Conservation (phyloP, 2,113 vertebrate genomes). For the Eretmochelys imbricata region DNA sequence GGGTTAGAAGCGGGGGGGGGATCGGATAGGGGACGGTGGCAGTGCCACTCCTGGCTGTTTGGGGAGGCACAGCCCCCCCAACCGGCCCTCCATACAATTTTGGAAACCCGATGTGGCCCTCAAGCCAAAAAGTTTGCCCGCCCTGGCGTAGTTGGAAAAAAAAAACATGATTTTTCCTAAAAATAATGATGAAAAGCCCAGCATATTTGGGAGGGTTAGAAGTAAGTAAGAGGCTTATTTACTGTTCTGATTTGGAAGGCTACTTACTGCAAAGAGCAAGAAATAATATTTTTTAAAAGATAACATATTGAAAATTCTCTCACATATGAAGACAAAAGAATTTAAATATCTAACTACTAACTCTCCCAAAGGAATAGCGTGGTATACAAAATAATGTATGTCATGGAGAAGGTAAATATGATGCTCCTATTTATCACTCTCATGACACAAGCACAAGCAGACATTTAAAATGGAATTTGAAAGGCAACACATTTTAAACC, state of each 20-base stretch:
- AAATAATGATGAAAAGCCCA: neutral
- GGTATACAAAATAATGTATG: neutral
- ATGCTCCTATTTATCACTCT: neutral
- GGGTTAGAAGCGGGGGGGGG: no score
- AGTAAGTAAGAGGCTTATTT: neutral
- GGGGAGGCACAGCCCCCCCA: no score
- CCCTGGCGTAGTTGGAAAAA: no score
- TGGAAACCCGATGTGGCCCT: no score
- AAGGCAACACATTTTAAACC: neutral
- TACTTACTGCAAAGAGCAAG: neutral
- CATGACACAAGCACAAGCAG: neutral
- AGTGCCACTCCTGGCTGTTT: no score
- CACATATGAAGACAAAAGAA: neutral
- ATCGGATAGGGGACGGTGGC: no score
- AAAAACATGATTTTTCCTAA: neutral
- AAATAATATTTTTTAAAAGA: neutral
- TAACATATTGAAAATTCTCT: neutral
- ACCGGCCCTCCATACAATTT: no score
- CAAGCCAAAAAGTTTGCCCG: no score
- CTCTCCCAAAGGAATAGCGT: neutral
- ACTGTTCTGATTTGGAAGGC: neutral
- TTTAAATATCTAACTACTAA: neutral
- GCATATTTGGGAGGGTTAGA: neutral
- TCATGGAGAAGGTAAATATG: neutral
- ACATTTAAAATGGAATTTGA: neutral